A percentile compares a stretch with the other conserved stretches of the same genome.
Conservation (phyloP, 2,113 vertebrate species). For the Polypterus senegalus region DNA sequence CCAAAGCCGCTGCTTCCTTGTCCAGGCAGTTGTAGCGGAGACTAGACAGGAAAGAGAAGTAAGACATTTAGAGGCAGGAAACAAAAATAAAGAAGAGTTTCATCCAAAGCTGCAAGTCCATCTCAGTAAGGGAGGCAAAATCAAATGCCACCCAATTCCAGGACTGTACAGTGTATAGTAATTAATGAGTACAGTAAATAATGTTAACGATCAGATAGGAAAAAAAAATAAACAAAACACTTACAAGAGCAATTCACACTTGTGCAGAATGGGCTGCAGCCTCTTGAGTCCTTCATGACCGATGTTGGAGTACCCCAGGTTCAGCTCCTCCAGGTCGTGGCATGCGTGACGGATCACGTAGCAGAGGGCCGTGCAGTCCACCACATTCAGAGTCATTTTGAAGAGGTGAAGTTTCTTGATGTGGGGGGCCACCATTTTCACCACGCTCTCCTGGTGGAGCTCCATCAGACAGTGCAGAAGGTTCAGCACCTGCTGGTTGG, state of each 20-base stretch:
- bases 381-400: constrained; percentile 42
- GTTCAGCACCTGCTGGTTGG: constrained; percentile 33
- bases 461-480: constrained; percentile 44
- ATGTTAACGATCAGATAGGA: background rate
- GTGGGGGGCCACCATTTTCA: constrained; percentile 27
- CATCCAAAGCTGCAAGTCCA: too few species aligned
- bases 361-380: constrained; percentile 41
- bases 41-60: constrained; percentile 18
- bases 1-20: constrained; percentile 30
- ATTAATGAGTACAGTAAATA: background rate
- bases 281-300: constrained; percentile 35
- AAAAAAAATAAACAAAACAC: constrained; percentile 13
- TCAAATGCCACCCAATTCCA: too few species aligned
- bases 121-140: too few species aligned
- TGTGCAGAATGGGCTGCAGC: constrained; percentile 35
- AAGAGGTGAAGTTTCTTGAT: constrained; percentile 41
- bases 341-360: constrained; percentile 41
- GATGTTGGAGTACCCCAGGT: constrained; percentile 47
- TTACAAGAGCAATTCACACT: constrained; percentile 44
- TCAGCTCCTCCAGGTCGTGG: constrained; percentile 33
- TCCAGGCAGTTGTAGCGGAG: constrained; percentile 44
- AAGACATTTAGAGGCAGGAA: too few species aligned
- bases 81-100: too few species aligned
- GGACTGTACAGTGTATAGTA: too few species aligned
- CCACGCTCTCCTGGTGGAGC: constrained; percentile 28